Evolutionary conservation across 2,888 invertebrate species (phyloP).

Genomic region (Eilema sororculum): DNA sequence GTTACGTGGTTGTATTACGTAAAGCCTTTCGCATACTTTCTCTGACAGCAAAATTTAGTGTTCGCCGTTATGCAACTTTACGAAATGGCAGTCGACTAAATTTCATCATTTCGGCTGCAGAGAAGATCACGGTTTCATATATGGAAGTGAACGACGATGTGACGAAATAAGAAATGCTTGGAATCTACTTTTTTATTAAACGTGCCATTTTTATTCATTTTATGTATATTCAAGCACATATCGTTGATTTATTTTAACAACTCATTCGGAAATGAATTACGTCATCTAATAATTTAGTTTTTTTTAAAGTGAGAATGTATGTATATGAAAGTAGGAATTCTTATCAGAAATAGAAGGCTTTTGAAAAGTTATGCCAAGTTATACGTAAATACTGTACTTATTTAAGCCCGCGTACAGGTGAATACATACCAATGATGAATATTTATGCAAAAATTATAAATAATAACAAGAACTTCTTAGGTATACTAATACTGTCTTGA

Average conservation of each 20-base stretch:
- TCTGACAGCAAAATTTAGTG: conserved; percentile 87
- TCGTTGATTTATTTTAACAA: conserved; percentile 31
- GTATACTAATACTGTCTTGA: conserved; percentile 33
- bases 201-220: conserved; percentile 30
- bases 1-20: conserved; percentile 83
- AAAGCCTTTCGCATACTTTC: conserved; percentile 87
- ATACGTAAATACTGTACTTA: conserved; percentile 3
- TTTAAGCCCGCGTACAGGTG: conserved; percentile 17
- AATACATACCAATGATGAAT: conserved; percentile 50
- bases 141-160: conserved; percentile 65
- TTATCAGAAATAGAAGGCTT: conserved; percentile 16
- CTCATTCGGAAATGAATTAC: conserved; percentile 32
- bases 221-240: conserved; percentile 26
- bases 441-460: conserved; percentile 59
- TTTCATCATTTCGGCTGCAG: conserved; percentile 83
- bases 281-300: conserved; percentile 28
- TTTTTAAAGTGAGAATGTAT: conserved; percentile 6
- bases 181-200: conserved; percentile 49
- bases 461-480: conserved; percentile 54
- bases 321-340: conserved; percentile 18
- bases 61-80: conserved; percentile 78
- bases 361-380: not conserved
- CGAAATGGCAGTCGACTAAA: conserved; percentile 85
- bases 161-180: conserved; percentile 76
- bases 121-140: conserved; percentile 78